phyloP scores from a whole-genome alignment of 1,140 invertebrate species.

The Drosophila pseudoobscura region DNA sequence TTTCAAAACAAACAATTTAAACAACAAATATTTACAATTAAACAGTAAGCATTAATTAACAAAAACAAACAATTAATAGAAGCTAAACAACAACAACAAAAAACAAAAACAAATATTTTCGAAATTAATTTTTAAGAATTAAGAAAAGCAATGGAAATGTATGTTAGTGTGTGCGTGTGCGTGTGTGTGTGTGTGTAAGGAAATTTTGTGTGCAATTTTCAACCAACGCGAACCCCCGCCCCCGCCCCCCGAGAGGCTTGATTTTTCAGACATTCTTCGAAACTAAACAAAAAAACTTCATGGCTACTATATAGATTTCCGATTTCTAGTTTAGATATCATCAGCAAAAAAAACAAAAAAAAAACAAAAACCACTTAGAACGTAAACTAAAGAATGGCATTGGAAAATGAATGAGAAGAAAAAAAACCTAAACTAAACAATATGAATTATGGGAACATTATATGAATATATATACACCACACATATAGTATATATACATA shows the following conservation, averaged over 20 bases:
- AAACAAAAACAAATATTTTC: slow-evolving; percentile 71
- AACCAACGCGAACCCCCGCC: slow-evolving; percentile 50
- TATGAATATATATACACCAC: slow-evolving; percentile 59
- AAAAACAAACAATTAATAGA: slow-evolving; percentile 46
- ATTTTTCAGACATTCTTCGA: slow-evolving; percentile 55
- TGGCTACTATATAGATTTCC: slow-evolving; percentile 40
- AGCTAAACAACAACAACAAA: slow-evolving; percentile 41
- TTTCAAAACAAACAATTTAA: slow-evolving; percentile 65
- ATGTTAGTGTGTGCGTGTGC: slow-evolving; percentile 19
- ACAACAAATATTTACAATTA: slow-evolving; percentile 72
- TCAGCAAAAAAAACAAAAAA: slow-evolving; percentile 1
- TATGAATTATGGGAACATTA: slow-evolving; percentile 83
- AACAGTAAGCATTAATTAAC: slow-evolving; percentile 64
- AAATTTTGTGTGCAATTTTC: slow-evolving; percentile 46
- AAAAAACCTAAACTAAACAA: slow-evolving; percentile 66
- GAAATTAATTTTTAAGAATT: slow-evolving; percentile 70
- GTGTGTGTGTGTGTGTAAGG: slow-evolving; percentile 28
- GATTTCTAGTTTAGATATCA: slow-evolving; percentile 37
- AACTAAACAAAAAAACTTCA: slow-evolving; percentile 49
- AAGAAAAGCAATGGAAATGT: slow-evolving; percentile 58
- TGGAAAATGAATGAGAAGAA: slow-evolving; percentile 29
- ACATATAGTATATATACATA: slow-evolving; percentile 3
- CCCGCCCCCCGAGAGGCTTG: slow-evolving; percentile 33
- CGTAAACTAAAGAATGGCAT: slow-evolving; percentile 58
- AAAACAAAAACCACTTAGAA: slow-evolving; percentile 43